A percentile compares a stretch with the other conserved stretches of the same genome.
Conservation (phyloP, 1,140 invertebrate genomes). For the Batillaria attramentaria region DNA sequence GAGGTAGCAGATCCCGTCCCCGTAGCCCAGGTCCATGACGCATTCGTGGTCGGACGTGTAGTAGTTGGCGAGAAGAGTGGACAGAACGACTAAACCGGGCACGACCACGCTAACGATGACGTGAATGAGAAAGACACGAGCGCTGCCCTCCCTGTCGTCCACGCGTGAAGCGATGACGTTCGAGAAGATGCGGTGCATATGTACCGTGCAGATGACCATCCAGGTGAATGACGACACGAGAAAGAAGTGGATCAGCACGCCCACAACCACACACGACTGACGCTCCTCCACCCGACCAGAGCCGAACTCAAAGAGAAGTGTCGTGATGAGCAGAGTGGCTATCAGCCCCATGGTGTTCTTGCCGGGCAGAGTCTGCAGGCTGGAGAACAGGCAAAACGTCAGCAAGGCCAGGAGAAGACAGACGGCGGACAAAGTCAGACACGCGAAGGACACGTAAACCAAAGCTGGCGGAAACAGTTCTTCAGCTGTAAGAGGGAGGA, state of each 20-base stretch:
- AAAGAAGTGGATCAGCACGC: conserved; percentile 6
- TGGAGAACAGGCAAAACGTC: not conserved
- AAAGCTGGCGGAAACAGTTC: not conserved
- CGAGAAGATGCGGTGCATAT: not conserved
- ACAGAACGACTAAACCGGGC: not conserved
- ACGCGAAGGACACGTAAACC: not conserved
- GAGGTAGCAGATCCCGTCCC: conserved; percentile 24
- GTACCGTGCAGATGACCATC: not conserved
- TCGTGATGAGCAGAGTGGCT: not conserved
- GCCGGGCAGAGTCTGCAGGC: not conserved
- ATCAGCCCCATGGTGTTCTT: conserved; percentile 3
- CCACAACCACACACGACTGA: not conserved
- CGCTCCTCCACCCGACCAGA: not conserved
- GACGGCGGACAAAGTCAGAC: not conserved
- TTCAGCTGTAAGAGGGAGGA: not conserved
- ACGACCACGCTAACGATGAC: not conserved
- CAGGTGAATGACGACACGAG: not conserved
- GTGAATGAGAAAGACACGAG: not conserved
- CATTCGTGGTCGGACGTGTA: not conserved
- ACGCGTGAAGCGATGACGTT: not conserved
- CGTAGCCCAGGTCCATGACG: conserved; percentile 24
- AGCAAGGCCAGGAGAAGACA: conserved; percentile 1
- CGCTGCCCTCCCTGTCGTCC: not conserved
- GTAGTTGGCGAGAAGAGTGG: not conserved
- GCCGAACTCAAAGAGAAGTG: not conserved